Evolutionary conservation across 2,888 invertebrate genomes (phyloP), one percentile per base, ranked within the genome.

Genomic region (Hyppa rectilinea): DNA sequence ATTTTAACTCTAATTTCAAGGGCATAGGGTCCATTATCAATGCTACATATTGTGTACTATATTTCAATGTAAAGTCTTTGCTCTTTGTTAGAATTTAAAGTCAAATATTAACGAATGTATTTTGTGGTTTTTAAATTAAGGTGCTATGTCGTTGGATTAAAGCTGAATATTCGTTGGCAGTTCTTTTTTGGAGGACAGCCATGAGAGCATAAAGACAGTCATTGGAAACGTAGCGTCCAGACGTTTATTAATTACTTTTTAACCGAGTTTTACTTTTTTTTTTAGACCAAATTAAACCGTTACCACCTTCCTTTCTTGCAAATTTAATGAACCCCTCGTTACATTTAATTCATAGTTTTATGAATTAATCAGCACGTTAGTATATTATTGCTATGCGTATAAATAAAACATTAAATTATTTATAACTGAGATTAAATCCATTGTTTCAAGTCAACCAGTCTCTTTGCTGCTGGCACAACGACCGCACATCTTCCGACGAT

Each of bases 141-240:
- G 12, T 58, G 29, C 26, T 81, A 60, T 69, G 50, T 38, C 50
- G 12, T 69, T 60, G 63, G 29, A 23, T 36, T 78, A 81, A 31
- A 74, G 84, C 61, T 29, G 67, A 80, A 70, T 80, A 61, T 86
- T 63, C 71, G 50, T 63, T 82, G 82, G 56, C 64, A 60, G 26
- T 71, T 20, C 23, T 40, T 49, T 80, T 80, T 91, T 91, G 89
- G 91, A 89, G 78, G 75, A 76, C 67, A 86, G 90, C 90, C 91
- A 91, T 78, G 56, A 70, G 65, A 82, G 52, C 70, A 78, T 84
- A 75, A 78, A 80, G 69, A 80, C 65, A 74, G 71, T 58, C 36
- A 31, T 55, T 77, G 67, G n/a, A 61, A 71, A 62, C 64, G 66
- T 62, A 70, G 34, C 52, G 73, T 79, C 86, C 87, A 86, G 85